Conservation (phyloP, 2,888 invertebrate species). For the Eristalinus sepulchralis region DNA sequence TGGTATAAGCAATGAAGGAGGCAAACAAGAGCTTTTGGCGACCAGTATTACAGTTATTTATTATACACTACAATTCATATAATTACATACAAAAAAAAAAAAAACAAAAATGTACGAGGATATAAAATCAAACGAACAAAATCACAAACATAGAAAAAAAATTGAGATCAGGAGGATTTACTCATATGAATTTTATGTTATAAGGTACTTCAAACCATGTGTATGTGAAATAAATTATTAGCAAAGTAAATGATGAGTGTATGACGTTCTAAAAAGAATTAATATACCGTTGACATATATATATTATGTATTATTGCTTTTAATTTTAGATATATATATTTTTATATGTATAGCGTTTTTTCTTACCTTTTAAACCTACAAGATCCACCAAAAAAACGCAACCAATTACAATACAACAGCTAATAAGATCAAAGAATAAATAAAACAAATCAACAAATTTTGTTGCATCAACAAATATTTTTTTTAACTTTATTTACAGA, state of each 20-base stretch:
- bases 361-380: constrained; percentile 41
- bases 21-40: constrained; percentile 36
- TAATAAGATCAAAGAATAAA: constrained; percentile 7
- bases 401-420: constrained; percentile 28
- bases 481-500: constrained; percentile 51
- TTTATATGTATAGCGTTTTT: not conserved
- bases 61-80: not conserved
- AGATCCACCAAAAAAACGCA: constrained; percentile 21
- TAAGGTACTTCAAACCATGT: not conserved
- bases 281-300: not conserved
- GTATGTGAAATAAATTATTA: constrained; percentile 11
- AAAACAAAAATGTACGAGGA: not conserved
- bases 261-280: not conserved
- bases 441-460: constrained; percentile 32
- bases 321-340: not conserved
- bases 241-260: not conserved
- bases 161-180: not conserved
- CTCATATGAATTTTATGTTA: not conserved
- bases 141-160: not conserved
- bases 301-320: not conserved
- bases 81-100: constrained; percentile 22
- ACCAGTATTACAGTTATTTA: not conserved
- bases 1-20: not conserved
- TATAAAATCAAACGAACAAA: not conserved
- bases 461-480: constrained; percentile 52